Evolutionary conservation across 2,888 invertebrate genomes (phyloP).

Genomic region (Carabus problematicus): DNA sequence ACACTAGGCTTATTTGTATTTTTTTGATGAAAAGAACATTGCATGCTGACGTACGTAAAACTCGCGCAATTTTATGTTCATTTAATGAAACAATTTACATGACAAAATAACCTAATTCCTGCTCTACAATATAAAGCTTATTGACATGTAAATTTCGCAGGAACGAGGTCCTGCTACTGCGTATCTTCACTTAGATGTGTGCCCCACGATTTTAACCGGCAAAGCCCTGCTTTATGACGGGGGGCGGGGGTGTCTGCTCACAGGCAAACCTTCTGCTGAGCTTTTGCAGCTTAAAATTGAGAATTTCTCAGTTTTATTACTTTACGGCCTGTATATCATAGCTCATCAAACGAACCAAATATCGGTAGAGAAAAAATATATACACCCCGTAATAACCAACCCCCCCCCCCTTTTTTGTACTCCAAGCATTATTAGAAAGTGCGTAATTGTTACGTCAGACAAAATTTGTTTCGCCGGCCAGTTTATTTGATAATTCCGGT

Average conservation of each 20-base stretch:
- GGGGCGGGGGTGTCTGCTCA: too few relatives aligned
- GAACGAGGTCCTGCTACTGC: slow-evolving; percentile 1
- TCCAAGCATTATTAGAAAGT: too few relatives aligned
- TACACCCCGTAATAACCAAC: too few relatives aligned
- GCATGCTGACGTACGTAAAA: slow-evolving; percentile 1
- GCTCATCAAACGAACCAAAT: slow-evolving; percentile 10
- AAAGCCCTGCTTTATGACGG: slow-evolving; percentile 15
- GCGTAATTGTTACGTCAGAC: too few relatives aligned
- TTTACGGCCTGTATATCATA: slow-evolving; percentile 15
- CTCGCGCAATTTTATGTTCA: slow-evolving; percentile 29
- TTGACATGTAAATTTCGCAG: slow-evolving; percentile 37
- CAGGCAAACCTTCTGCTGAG: too few relatives aligned
- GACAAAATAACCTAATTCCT: slow-evolving; percentile 41
- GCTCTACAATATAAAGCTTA: slow-evolving; percentile 30
- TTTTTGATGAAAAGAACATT: slow-evolving; percentile 4
- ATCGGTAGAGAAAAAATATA: too few relatives aligned
- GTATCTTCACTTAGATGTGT: slow-evolving; percentile 15
- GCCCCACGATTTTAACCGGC: slow-evolving; percentile 1
- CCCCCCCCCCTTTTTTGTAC: too few relatives aligned
- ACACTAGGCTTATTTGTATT: too few relatives aligned
- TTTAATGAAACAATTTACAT: slow-evolving; percentile 41
- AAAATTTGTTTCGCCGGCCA: too few relatives aligned
- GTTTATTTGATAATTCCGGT: too few relatives aligned
- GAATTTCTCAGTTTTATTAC: background rate
- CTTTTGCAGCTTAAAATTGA: too few relatives aligned